Conservation (phyloP, 2,797 vertebrate genomes). For the Vireo griseus region DNA sequence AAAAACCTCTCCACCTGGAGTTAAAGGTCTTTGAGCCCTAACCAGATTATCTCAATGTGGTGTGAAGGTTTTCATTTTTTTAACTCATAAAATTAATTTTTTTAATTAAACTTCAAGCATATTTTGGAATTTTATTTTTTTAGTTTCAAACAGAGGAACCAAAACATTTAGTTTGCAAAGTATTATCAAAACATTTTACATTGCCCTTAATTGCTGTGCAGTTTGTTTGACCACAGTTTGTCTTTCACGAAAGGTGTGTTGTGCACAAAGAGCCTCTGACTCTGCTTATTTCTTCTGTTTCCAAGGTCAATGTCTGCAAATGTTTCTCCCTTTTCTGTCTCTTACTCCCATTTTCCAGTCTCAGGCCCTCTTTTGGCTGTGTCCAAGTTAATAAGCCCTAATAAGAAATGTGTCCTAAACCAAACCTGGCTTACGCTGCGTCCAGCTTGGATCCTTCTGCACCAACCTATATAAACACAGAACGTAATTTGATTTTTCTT, state of each 20-base stretch:
- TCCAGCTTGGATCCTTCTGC: neutral
- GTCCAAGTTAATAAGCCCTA: neutral
- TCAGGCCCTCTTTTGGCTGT: neutral
- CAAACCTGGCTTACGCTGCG: accelerated
- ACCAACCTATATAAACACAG: neutral
- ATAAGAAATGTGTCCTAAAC: neutral
- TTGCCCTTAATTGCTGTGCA: neutral
- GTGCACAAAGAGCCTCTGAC: neutral
- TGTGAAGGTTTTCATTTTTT: neutral
- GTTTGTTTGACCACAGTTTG: neutral
- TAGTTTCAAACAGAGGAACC: neutral
- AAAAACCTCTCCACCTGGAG: no score
- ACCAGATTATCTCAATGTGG: neutral
- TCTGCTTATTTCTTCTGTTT: neutral
- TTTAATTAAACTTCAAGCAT: neutral
- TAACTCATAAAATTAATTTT: accelerated
- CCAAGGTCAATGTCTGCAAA: neutral
- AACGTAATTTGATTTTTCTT: neutral
- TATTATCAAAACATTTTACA: neutral
- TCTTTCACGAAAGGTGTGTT: neutral
- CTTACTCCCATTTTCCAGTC: neutral
- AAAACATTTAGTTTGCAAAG: neutral
- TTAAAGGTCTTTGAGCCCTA: neutral
- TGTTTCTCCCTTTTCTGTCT: neutral
- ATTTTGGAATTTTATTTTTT: no score